phyloP scores from a whole-genome alignment of 2,888 invertebrate genomes.

The Phaonia tiefii region DNA sequence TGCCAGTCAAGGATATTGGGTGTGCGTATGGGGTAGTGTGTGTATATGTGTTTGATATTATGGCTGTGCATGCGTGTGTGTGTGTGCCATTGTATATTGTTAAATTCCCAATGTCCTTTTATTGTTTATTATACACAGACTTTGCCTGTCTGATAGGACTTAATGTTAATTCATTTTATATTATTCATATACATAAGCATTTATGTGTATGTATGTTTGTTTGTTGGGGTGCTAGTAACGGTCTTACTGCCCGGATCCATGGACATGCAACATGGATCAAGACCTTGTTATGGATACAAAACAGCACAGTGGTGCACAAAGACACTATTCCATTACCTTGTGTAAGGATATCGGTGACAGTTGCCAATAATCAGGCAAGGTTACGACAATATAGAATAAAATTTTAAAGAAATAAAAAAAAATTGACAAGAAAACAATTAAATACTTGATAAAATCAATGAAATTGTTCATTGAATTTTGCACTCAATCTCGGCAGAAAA shows the following conservation, averaged over 20 bases:
- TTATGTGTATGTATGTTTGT: background rate
- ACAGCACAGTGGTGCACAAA: no score
- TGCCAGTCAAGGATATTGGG: background rate
- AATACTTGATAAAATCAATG: no score
- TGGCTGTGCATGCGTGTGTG: background rate
- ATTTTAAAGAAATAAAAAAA: no score
- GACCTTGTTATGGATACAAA: constrained; percentile 18
- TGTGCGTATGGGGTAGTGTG: no score
- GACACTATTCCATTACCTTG: no score
- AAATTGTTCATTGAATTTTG: no score
- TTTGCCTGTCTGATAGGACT: constrained; percentile 54
- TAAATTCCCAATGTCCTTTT: constrained; percentile 56
- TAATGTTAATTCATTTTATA: constrained; percentile 62
- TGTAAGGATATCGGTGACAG: no score
- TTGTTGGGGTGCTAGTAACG: background rate
- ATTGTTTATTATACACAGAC: constrained; percentile 57
- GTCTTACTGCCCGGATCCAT: background rate
- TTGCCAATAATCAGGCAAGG: no score
- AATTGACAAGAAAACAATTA: no score
- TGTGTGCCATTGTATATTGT: constrained; percentile 9
- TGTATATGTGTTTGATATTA: background rate
- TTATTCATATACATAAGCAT: constrained; percentile 47
- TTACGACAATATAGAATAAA: no score
- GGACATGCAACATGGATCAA: constrained; percentile 25
- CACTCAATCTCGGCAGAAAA: no score